Evolutionary conservation across 2,888 invertebrate species (phyloP).

Genomic region (Xanthia icteritia): DNA sequence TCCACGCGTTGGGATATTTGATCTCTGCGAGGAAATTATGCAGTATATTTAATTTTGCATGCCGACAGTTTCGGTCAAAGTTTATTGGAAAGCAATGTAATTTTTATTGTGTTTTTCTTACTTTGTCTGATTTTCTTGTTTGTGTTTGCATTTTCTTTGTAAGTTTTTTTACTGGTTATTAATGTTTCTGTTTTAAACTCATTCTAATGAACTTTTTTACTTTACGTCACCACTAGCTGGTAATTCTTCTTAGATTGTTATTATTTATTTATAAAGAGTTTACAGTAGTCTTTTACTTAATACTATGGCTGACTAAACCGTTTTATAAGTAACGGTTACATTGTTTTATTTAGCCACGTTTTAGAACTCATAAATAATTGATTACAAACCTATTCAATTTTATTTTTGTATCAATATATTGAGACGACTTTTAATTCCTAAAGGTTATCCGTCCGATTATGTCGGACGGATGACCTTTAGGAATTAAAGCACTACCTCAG

Average conservation of each 20-base stretch:
- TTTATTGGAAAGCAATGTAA: slow-evolving; percentile 30
- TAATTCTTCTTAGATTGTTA: not conserved
- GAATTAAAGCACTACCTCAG: not conserved
- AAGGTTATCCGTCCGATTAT: too few relatives aligned
- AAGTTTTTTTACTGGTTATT: not conserved
- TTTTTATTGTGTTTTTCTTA: slow-evolving; percentile 17
- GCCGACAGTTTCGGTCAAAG: slow-evolving; percentile 36
- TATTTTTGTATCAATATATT: not conserved
- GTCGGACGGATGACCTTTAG: too few relatives aligned
- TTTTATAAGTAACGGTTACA: not conserved
- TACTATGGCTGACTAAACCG: not conserved
- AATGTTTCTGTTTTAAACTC: not conserved
- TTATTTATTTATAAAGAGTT: not conserved
- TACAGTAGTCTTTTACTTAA: not conserved
- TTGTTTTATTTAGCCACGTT: not conserved
- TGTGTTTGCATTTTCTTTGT: not conserved
- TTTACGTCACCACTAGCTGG: not conserved
- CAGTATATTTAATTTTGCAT: slow-evolving; percentile 59
- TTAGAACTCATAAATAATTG: not conserved
- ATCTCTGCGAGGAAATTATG: slow-evolving; percentile 59
- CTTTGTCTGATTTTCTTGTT: slow-evolving; percentile 1
- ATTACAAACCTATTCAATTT: not conserved
- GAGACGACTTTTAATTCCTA: not conserved
- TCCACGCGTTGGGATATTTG: slow-evolving; percentile 59
- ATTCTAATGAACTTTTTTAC: not conserved